Evolutionary conservation across 2,113 vertebrate genomes (phyloP), one percentile per base, ranked within the genome.

Genomic region (Noturus placidus): DNA sequence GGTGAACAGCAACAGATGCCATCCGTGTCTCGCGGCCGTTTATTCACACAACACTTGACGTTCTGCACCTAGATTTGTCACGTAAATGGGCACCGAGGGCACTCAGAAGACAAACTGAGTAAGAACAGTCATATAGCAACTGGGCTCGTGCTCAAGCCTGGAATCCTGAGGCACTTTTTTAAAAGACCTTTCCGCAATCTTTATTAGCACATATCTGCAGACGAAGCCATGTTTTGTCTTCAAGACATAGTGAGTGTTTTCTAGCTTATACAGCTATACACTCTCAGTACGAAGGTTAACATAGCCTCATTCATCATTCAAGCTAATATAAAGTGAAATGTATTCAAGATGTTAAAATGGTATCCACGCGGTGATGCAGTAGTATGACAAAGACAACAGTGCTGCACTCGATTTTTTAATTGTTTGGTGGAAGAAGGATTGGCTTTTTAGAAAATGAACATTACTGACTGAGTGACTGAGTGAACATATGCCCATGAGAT

Each of bases 271-370:
- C 57, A 81, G 38, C 5, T 27, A 19, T 78, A 69, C 83, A n/a
- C 84, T 88, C 15, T 70, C 87, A 79, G 46, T 57, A 79, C 83
- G 77, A 87, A 82, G 86, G 82, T 85, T 85, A 83, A 65, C 76
- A n/a, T 35, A 25, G 46, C 54, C 69, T 2, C 85, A 33, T 33
- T 63, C 27, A 82, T 82, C 86, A 85, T 69, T 57, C 46, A 80
- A 87, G 69, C 86, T 85, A 52, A 63, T 85, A 85, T 78, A 82
- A 85, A 70, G 69, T 81, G 65, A 85, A 85, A 30, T 59, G n/a
- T 52, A 25, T 77, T 80, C 81, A 35, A 30, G 38, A 30, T 5
- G 61, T 17, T 52, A 2, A 33, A 52, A 67, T 65, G 38, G 25
- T 76, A 46, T 76, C 25, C 35, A 76, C 35, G 46, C 33, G 80